Evolutionary conservation across 2,113 vertebrate genomes (phyloP).

Genomic region (Pterocles orientalis): DNA sequence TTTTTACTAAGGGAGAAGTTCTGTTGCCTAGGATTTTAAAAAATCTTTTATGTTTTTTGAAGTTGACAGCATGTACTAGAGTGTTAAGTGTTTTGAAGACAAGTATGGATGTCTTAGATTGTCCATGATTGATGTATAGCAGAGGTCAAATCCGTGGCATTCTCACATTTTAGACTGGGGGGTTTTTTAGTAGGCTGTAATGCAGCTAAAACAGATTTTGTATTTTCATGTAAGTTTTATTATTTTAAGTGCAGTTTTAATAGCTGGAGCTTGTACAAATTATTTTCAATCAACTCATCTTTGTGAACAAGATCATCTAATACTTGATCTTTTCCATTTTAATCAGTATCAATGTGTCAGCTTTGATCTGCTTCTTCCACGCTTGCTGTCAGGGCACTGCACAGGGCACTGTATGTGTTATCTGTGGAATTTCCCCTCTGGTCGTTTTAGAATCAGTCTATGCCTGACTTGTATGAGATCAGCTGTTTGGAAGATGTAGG

Average conservation of each 20-base stretch:
- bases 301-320: neutral
- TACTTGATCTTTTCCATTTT: neutral
- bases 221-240: neutral
- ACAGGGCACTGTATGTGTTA: neutral
- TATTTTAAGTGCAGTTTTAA: neutral
- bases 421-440: rapidly evolving
- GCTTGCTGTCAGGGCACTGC: neutral
- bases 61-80: neutral
- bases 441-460: neutral
- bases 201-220: neutral
- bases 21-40: neutral
- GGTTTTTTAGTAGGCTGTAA: neutral
- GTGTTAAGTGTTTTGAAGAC: neutral
- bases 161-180: neutral
- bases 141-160: neutral
- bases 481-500: neutral
- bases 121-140: neutral
- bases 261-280: neutral
- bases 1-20: neutral
- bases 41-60: neutral
- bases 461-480: neutral
- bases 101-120: neutral
- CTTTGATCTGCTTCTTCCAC: neutral
- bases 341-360: neutral
- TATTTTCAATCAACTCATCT: neutral